Conservation (phyloP, 2,888 invertebrate genomes). For the Hofmannophila pseudospretella region DNA sequence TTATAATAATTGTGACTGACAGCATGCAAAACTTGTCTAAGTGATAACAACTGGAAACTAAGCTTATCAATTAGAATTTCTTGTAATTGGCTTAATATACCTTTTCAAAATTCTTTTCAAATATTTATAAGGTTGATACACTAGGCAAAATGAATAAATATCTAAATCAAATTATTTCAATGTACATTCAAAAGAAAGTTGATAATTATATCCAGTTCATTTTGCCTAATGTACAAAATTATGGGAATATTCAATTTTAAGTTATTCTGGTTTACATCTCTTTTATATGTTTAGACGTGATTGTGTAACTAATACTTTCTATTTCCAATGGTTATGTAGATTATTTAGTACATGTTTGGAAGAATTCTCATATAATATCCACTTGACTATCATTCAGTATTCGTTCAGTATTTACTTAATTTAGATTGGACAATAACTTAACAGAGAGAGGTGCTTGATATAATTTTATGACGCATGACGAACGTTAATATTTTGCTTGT, state of each 20-base stretch:
- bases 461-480: too few species aligned
- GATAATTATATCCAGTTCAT: too few species aligned
- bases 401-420: too few species aligned
- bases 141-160: slow-evolving; percentile 36
- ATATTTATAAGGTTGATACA: slow-evolving; percentile 22
- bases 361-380: slow-evolving; percentile 41
- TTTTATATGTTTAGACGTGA: slow-evolving; percentile 68
- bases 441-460: slow-evolving; percentile 1
- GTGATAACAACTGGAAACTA: slow-evolving; percentile 49
- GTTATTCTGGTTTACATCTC: slow-evolving; percentile 18
- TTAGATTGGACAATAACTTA: slow-evolving; percentile 1
- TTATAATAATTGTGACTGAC: slow-evolving; percentile 70
- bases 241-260: slow-evolving; percentile 22
- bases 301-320: slow-evolving; percentile 60
- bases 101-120: slow-evolving; percentile 57
- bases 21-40: slow-evolving; percentile 59
- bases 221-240: slow-evolving; percentile 33
- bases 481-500: too few species aligned
- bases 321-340: slow-evolving; percentile 62
- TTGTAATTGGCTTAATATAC: slow-evolving; percentile 64
- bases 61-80: slow-evolving; percentile 56
- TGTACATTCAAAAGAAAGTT: too few species aligned
- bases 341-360: slow-evolving; percentile 58
- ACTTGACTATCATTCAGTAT: slow-evolving; percentile 14
- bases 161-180: too few species aligned